Evolutionary conservation across 2,888 invertebrate genomes (phyloP), one percentile per base, ranked within the genome.

Genomic region (Drosophila tripunctata): DNA sequence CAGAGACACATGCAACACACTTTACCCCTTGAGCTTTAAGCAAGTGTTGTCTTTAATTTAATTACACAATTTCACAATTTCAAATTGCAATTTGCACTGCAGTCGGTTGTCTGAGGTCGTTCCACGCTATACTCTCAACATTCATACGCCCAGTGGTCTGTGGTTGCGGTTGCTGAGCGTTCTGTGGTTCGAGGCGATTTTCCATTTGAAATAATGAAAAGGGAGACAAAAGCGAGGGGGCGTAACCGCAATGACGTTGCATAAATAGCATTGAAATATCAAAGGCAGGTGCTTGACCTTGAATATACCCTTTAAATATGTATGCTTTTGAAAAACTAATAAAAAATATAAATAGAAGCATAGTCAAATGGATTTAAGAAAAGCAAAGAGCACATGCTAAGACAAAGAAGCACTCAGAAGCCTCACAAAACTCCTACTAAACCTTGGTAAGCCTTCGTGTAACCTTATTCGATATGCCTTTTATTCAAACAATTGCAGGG

Each of bases 231-330:
- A 27, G 33, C 31, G 51, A 43, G 54, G 36, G 40, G 63, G 73
- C 73, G 73, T 65, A 47, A 50, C 87, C 75, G 78, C 78, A 87
- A 81, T 87, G 80, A 81, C 82, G 82, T 64, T 78, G 82, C 82
- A 62, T 19, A 81, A 81, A 80, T 48, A 58, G 30, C 61, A 77
- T 57, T 64, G 43, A 43, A 56, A 44, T 61, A 43, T 43, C 52
- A 6, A 57, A 24, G 12, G 43, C 33, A 36, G 45, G 33, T 30
- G 41, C n/a, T 30, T 54, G 33, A 36, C 44, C 62, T 38, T 41
- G 15, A 38, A 21, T 17, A 61, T 74, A 41, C 69, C 56, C 56
- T 68, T 8, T 17, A 47, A 6, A n/a, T n/a, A n/a, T n/a, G n/a
- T n/a, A n/a, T n/a, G n/a, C n/a, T 10, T 27, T 27, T 27, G 10